Evolutionary conservation across 2,797 vertebrate genomes (phyloP), one percentile per base, ranked within the genome.

Genomic region (Eulemur mongoz): DNA sequence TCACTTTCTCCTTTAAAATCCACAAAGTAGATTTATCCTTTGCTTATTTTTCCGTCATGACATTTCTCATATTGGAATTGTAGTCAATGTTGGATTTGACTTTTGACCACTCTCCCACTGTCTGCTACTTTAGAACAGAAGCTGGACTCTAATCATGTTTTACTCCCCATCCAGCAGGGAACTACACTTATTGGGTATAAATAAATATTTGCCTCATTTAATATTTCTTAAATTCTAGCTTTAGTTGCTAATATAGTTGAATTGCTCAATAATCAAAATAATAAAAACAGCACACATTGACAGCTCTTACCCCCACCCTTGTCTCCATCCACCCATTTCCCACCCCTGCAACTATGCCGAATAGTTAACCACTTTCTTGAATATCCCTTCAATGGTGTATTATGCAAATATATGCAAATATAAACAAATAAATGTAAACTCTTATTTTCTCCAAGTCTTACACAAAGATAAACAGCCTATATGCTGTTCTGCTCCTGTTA

Each of bases 41-140:
- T 76, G 63, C 43, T 91, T 79, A 57, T 89, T 54, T 79, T 40
- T 86, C 45, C 63, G 20, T 72, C 80, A 78, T 86, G 89, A 65
- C 11, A 69, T 91, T 86, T 87, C 52, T 87, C 83, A 76, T 96
- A 30, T 70, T 92, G 93, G 65, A 95, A 73, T 91, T 89, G 54
- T 63, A 83, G 20, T 95, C 69, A 95, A 22, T 94, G 89, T 79
- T 80, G 17, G 67, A 83, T 91, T 85, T 95, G 63, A 79, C 43
- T 87, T 96, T 85, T 89, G 43, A 72, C 40, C 40, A 25, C 32
- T 50, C 32, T 11, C 13, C 45, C 15, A 73, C 7, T 79, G 5
- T 83, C 35, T 88, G n/a, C 38, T 83, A 50, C 25, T 90, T 94
- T 61, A 63, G 76, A 95, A 40, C 0, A 69, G n/a, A 35, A 89